Evolutionary conservation across 92 coral and sea anemone species (phyloP), one percentile per base, ranked within the genome.

Genomic region (Montipora capitata): DNA sequence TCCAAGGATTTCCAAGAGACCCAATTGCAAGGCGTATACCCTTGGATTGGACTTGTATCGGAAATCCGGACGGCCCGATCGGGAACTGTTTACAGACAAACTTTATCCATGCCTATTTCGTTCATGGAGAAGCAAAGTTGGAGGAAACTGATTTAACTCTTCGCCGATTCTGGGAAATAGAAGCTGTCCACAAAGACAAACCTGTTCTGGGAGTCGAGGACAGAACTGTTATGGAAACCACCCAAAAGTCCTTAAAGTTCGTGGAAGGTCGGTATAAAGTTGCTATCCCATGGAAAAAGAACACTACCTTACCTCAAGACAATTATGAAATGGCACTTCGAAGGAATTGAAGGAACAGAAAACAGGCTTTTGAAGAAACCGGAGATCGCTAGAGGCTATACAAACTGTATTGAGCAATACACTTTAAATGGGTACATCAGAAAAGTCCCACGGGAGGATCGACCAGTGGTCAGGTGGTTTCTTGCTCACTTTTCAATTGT

Each of bases 401-500:
- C 1, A 3, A 0, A n/a, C 9, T 15, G 35, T 7, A 62, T 63
- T 4, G 40, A 65, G 65, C 81, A 48, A 3, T 85, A 85, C 72
- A 49, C 67, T 49, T 58, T 40, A 52, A 88, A 92, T 40, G 88
- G 80, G 58, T 86, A 90, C 40, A 63, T 90, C n/a, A 40, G 79
- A 42, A 73, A 70, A 72, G 52, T 72, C 63, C 71, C 66, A 11
- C 51, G n/a, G n/a, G 59, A 65, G 40, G 78, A 63, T 6, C n/a
- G 57, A 20, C 52, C 76, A 17, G 1, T 6, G 3, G 65, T 41
- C 17, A 89, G 35, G 10, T 93, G 96, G 96, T 93, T 85, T 58
- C 56, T 93, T 2, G 91, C 96, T 5, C 96, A 90, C 12, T 87
- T 90, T 68, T 89, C 94, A 15, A 88, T 93, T 10, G 73, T 81